Base-by-base conservation (phyloP, 2,113 vertebrate species). In the Neoarius graeffei region DNA sequence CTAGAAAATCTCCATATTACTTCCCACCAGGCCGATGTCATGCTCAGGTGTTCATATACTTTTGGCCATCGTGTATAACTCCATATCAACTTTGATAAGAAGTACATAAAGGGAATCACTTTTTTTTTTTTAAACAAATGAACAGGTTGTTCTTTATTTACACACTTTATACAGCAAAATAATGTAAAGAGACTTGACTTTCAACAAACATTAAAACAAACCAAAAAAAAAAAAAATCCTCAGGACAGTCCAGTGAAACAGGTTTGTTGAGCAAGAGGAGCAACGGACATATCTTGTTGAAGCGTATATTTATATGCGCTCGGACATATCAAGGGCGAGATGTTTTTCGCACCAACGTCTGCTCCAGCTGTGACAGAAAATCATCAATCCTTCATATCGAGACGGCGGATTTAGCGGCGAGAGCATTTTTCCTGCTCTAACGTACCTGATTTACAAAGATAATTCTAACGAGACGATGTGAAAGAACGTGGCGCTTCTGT, bases 111-210 rank as follows among this genome's bases (percentile, higher is more conserved):
- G 17, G 4, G 4, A 20, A 20, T 59, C 6, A 80, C 25, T 74
- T 48, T 42, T 35, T 19, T 17, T 57, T 57, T 54, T 59, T 81
- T 69, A 48, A 50, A 82, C 48, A 82, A 84, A 84, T 71, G 76
- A 85, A 81, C 83, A 27, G 80, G 42, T 35, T 54, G 25, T 52
- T 66, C 57, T 62, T 90, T 2, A 90, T 83, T 90, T 87, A 89
- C 62, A 50, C 20, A 67, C 57, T 79, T 74, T 84, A 69, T 76
- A 79, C 67, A 71, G 81, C 30, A 64, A 23, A n/a, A 9, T 80
- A 42, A 54, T 52, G 56, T 42, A 50, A 15, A 5, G 56, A 76
- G 35, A 77, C 25, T 59, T 62, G 64, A 17, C 56, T 20, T 62
- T 57, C n/a, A 17, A 59, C 27, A 60, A 17, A 56, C 50, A 60